Percentiles rank a stretch among this genome's conserved stretches.
Evolutionary conservation across 2,113 vertebrate genomes (phyloP).

Genomic region (Atractosteus spatula): DNA sequence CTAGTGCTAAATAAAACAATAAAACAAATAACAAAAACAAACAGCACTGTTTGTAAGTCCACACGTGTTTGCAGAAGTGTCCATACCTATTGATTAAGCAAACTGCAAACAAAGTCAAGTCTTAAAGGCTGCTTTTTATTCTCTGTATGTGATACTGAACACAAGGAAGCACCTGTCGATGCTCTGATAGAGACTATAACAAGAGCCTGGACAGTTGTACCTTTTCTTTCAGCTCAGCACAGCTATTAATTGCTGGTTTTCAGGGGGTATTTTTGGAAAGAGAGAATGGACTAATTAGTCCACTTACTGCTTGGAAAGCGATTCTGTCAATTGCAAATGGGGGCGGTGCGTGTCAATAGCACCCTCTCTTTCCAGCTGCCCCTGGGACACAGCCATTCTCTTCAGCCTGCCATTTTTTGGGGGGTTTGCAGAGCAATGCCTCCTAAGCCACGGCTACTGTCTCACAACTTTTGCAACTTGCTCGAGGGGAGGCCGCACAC

Average conservation of each 20-base stretch:
- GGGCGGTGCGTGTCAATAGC: conserved; percentile 41
- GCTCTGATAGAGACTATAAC: conserved; percentile 25
- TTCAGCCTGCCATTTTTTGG: conserved; percentile 57
- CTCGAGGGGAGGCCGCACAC: conserved; percentile 10
- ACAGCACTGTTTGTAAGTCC: too few species aligned
- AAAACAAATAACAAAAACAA: too few species aligned
- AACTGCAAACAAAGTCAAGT: background rate
- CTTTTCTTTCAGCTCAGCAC: conserved; percentile 37
- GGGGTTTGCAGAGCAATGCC: conserved; percentile 41
- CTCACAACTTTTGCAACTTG: conserved; percentile 28
- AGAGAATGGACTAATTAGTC: conserved; percentile 63
- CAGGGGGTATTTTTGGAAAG: conserved; percentile 42
- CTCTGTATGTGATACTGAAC: conserved; percentile 24
- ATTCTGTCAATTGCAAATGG: conserved; percentile 69
- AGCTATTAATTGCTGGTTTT: conserved; percentile 43
- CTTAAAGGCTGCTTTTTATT: conserved; percentile 18
- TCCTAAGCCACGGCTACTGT: conserved; percentile 49
- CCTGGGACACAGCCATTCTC: conserved; percentile 53
- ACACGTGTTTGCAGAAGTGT: conserved; percentile 2
- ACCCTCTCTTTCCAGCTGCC: conserved; percentile 64
- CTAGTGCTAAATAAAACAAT: too few species aligned
- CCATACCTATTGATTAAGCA: background rate
- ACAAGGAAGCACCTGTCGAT: conserved; percentile 35
- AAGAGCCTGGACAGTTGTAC: conserved; percentile 27
- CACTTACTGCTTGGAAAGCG: conserved; percentile 62